phyloP scores from a whole-genome alignment of 2,888 invertebrate species.

The Leptopterna dolabrata region DNA sequence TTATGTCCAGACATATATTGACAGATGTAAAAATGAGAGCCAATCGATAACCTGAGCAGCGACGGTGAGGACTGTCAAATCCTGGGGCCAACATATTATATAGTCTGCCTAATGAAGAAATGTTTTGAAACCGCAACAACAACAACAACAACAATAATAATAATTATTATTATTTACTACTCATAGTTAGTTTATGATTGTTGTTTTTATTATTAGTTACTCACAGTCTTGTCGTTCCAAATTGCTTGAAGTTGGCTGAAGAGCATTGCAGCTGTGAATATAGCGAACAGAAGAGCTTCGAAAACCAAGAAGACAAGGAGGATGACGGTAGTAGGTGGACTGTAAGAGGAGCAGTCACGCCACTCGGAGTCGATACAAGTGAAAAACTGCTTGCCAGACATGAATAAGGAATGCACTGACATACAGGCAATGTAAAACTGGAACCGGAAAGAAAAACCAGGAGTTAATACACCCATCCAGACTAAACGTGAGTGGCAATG shows the following conservation, averaged over 20 bases:
- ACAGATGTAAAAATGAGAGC: no score
- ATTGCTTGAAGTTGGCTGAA: constrained; percentile 96
- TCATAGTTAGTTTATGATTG: no score
- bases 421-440: constrained; percentile 98
- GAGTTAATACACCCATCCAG: background rate
- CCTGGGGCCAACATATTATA: no score
- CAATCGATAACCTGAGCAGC: no score
- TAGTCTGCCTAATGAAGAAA: no score
- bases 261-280: constrained; percentile 98
- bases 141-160: no score
- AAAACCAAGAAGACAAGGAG: constrained; percentile 90
- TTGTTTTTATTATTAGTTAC: no score
- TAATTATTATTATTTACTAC: no score
- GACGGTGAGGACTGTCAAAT: no score
- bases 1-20: no score
- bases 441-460: constrained; percentile 65
- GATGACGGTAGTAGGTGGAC: constrained; percentile 95
- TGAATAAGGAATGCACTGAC: constrained; percentile 91
- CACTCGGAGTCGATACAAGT: constrained; percentile 93
- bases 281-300: constrained; percentile 94
- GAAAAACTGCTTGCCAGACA: constrained; percentile 93
- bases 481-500: background rate
- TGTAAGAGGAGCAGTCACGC: constrained; percentile 92
- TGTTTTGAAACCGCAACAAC: no score
- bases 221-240: constrained; percentile 97